These are phyloP conservation scores for Probaryconus sp. DNA, from an alignment of 1,140 invertebrate species.

Conservation along the genomic window DNA sequence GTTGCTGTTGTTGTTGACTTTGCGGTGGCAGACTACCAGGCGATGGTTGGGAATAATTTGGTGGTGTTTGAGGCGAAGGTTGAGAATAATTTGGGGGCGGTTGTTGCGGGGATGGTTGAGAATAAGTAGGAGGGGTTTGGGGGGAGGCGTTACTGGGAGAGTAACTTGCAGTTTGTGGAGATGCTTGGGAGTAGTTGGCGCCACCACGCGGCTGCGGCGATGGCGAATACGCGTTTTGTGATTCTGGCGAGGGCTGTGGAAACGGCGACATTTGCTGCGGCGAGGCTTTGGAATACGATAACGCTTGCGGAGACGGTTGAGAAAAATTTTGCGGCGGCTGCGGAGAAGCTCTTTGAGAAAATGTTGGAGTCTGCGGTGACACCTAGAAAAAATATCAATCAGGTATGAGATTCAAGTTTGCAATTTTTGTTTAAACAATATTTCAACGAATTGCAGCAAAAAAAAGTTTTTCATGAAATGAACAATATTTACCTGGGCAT, in stretches of 20 bases:
- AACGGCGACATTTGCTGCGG: slow-evolving; percentile 51
- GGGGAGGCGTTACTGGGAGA: slow-evolving; percentile 69
- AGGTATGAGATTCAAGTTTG: too few relatives aligned
- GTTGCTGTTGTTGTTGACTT: slow-evolving; percentile 51
- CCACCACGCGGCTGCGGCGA: slow-evolving; percentile 15
- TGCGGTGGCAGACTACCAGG: slow-evolving; percentile 44
- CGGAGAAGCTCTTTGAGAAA: slow-evolving; percentile 31
- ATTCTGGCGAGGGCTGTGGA: slow-evolving; percentile 63
- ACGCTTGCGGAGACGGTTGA: slow-evolving; percentile 28
- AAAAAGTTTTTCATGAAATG: too few relatives aligned
- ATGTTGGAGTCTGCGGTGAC: slow-evolving; percentile 32
- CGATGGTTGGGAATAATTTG: slow-evolving; percentile 64
- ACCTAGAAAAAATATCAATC: slow-evolving; percentile 14
- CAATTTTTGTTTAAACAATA: too few relatives aligned
- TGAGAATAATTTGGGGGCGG: slow-evolving; percentile 64
- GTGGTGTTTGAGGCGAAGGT: slow-evolving; percentile 66
- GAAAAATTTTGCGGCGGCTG: slow-evolving; percentile 44
- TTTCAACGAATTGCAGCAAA: too few relatives aligned
- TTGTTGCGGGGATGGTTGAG: slow-evolving; percentile 54
- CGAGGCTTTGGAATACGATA: slow-evolving; percentile 63
- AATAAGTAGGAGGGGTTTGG: slow-evolving; percentile 65
- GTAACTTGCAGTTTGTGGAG: slow-evolving; percentile 48
- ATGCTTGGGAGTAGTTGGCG: slow-evolving; percentile 41
- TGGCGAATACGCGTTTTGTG: slow-evolving; percentile 36
- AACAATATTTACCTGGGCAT: slow-evolving; percentile 64